Percentiles rank a stretch among this genome's conserved stretches.
Conservation (phyloP, 2,888 invertebrate genomes). For the Stenolophus ochropezus region DNA sequence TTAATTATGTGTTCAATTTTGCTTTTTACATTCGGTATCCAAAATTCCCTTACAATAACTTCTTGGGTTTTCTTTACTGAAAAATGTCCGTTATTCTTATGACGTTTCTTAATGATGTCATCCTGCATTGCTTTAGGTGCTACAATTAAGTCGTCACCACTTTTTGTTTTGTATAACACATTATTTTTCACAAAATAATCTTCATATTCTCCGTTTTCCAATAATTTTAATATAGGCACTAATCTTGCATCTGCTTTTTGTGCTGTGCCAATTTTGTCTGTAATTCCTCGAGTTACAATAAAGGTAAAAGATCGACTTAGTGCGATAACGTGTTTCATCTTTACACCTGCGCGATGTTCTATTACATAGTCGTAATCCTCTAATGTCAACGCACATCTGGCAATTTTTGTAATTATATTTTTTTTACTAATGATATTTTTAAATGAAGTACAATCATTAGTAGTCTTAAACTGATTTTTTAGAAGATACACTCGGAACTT, state of each 20-base stretch:
- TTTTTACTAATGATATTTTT: slow-evolving; percentile 67
- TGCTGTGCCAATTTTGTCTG: slow-evolving; percentile 63
- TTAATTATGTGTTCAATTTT: slow-evolving; percentile 61
- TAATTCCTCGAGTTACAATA: too few relatives aligned
- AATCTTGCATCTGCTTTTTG: slow-evolving; percentile 60
- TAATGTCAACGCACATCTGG: slow-evolving; percentile 66
- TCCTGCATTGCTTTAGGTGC: too few relatives aligned
- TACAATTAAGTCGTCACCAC: too few relatives aligned
- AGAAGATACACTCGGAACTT: too few relatives aligned
- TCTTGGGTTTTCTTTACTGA: slow-evolving; percentile 62
- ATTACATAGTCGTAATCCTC: slow-evolving; percentile 66
- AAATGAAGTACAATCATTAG: slow-evolving; percentile 68
- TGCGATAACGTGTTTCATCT: too few relatives aligned
- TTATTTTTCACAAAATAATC: too few relatives aligned
- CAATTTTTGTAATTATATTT: slow-evolving; percentile 65
- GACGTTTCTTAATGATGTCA: not conserved
- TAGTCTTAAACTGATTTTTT: slow-evolving; percentile 67
- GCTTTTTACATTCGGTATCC: slow-evolving; percentile 61
- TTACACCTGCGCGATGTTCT: slow-evolving; percentile 49
- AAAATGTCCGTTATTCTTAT: slow-evolving; percentile 55
- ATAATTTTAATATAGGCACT: too few relatives aligned
- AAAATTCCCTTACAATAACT: slow-evolving; percentile 61
- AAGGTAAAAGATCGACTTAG: too few relatives aligned
- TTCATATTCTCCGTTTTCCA: too few relatives aligned
- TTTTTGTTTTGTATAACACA: slow-evolving; percentile 61